Conservation (phyloP, 2,797 vertebrate genomes). For the Bradypodion pumilum region DNA sequence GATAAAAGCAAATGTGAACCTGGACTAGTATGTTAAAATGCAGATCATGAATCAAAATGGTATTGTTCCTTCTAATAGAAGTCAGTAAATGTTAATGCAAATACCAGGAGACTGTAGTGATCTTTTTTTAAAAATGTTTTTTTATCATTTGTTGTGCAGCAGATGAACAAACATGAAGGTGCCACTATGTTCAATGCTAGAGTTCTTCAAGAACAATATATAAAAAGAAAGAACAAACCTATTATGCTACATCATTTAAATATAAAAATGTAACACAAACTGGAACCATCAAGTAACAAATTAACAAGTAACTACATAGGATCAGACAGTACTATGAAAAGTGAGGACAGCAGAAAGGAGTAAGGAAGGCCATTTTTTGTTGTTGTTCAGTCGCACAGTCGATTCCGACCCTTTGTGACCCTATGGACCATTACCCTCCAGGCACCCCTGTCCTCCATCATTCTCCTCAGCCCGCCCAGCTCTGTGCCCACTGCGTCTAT, state of each 20-base stretch:
- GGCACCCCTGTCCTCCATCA: too few relatives aligned
- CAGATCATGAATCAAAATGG: conserved; percentile 8
- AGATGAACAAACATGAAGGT: conserved; percentile 14
- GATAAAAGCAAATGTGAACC: conserved; percentile 27
- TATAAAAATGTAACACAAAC: not conserved
- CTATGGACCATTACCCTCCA: too few relatives aligned
- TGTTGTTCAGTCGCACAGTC: too few relatives aligned
- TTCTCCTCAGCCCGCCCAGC: too few relatives aligned
- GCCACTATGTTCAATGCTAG: not conserved
- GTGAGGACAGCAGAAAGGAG: too few relatives aligned
- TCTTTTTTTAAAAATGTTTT: not conserved
- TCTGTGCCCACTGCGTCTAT: too few relatives aligned
- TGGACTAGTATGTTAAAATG: conserved; percentile 26
- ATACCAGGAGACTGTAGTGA: conserved; percentile 1
- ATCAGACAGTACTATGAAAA: too few relatives aligned
- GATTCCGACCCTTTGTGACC: too few relatives aligned
- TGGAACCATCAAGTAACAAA: not conserved
- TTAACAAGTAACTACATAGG: too few relatives aligned
- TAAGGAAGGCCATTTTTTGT: too few relatives aligned
- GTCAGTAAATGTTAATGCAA: conserved; percentile 9
- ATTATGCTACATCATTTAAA: not conserved
- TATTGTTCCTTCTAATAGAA: conserved; percentile 18
- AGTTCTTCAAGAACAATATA: conserved; percentile 10
- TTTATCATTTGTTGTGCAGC: not conserved
- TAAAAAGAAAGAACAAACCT: not conserved